These are phyloP conservation scores for Lycodopsis pacificus DNA, from an alignment of 2,797 vertebrate genomes.

Conservation along the genomic window DNA sequence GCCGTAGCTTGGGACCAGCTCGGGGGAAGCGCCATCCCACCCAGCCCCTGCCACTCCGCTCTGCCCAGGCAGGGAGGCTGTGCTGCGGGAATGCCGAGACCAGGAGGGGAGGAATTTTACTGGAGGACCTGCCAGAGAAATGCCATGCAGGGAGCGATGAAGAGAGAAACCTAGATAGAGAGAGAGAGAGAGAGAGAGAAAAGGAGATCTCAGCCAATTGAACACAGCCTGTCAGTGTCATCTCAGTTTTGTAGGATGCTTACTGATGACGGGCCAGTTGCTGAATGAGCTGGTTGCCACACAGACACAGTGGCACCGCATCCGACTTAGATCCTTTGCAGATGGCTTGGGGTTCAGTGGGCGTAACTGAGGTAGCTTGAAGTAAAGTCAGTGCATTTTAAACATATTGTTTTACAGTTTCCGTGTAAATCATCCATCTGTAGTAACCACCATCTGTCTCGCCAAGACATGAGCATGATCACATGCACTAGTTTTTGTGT, in stretches of 20 bases:
- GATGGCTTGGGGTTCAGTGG: slow-evolving; percentile 42
- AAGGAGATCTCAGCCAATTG: slow-evolving; percentile 71
- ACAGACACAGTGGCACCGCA: slow-evolving; percentile 74
- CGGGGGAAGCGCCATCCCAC: slow-evolving; percentile 62
- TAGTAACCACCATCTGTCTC: slow-evolving; percentile 53
- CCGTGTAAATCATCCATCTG: slow-evolving; percentile 50
- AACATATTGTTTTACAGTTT: slow-evolving; percentile 35
- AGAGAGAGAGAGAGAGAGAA: slow-evolving; percentile 39
- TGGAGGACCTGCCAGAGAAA: slow-evolving; percentile 85
- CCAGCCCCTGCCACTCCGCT: slow-evolving; percentile 65
- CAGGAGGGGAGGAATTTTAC: slow-evolving; percentile 82
- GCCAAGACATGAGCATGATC: slow-evolving; percentile 37
- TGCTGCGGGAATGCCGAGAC: slow-evolving; percentile 81
- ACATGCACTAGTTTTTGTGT: slow-evolving; percentile 52
- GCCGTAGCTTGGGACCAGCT: slow-evolving; percentile 71
- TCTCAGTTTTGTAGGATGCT: slow-evolving; percentile 70
- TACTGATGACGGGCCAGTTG: slow-evolving; percentile 80
- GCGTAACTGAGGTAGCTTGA: slow-evolving; percentile 27
- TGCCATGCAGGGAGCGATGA: slow-evolving; percentile 83
- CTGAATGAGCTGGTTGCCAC: slow-evolving; percentile 70
- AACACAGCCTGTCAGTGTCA: slow-evolving; percentile 78
- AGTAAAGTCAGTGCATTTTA: slow-evolving; percentile 29
- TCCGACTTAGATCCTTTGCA: slow-evolving; percentile 63
- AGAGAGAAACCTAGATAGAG: slow-evolving; percentile 77
- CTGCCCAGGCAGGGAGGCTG: slow-evolving; percentile 79